Conservation (phyloP, 1,140 invertebrate genomes). For the Ptiloglossa arizonensis region DNA sequence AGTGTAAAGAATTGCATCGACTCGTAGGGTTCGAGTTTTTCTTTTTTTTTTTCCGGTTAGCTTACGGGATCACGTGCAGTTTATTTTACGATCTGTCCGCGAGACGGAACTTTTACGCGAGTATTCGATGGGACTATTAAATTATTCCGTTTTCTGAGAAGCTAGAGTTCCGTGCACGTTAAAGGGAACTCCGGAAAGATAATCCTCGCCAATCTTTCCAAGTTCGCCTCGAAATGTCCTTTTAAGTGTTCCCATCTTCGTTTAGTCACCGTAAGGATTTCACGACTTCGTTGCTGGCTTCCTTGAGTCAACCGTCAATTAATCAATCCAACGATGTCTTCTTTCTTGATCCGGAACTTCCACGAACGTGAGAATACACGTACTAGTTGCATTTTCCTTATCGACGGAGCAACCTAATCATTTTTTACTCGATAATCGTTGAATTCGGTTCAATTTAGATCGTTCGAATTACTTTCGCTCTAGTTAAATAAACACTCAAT, state of each 20-base stretch:
- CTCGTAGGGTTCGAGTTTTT: background rate
- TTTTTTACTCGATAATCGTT: too few relatives aligned
- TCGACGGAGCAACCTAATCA: too few relatives aligned
- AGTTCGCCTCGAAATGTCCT: background rate
- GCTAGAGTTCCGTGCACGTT: background rate
- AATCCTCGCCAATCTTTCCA: background rate
- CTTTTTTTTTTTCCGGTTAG: background rate
- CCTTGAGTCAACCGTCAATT: background rate
- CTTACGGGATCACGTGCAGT: background rate
- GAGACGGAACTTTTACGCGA: background rate
- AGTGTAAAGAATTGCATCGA: too few relatives aligned
- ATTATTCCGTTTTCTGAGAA: background rate
- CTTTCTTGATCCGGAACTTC: background rate
- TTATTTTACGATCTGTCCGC: background rate
- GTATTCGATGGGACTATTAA: background rate
- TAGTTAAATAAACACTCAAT: too few relatives aligned
- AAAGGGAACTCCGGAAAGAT: conserved; percentile 17
- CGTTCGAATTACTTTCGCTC: too few relatives aligned
- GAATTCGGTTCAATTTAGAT: too few relatives aligned
- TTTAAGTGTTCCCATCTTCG: background rate
- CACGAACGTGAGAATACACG: too few relatives aligned
- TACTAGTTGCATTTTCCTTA: too few relatives aligned
- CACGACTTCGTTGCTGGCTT: background rate
- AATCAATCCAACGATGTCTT: conserved; percentile 5
- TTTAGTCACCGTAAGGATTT: background rate